These are phyloP conservation scores for Pipra filicauda DNA, from an alignment of 2,113 vertebrate genomes.

Conservation along the genomic window DNA sequence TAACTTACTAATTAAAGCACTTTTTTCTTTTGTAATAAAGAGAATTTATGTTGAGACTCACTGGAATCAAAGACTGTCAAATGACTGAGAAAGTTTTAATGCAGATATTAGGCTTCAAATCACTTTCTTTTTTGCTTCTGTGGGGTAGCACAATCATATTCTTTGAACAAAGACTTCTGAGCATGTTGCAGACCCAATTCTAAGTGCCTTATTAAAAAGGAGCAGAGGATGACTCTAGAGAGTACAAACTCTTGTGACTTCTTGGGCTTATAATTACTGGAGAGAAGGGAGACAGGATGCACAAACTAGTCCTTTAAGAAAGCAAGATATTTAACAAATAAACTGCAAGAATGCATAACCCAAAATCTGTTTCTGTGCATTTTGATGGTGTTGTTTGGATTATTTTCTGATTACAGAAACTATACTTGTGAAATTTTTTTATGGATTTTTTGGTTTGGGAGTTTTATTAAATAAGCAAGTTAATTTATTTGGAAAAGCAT, in stretches of 20 bases:
- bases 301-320: background rate
- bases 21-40: background rate
- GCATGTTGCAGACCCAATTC: background rate
- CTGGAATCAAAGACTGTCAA: background rate
- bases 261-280: background rate
- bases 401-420: background rate
- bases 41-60: background rate
- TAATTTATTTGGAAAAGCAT: background rate
- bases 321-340: background rate
- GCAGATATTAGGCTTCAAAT: background rate
- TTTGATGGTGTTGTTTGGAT: accelerated
- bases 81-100: background rate
- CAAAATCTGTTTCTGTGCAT: background rate
- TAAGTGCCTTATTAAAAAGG: background rate
- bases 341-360: background rate
- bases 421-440: background rate
- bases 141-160: background rate
- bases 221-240: background rate
- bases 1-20: background rate
- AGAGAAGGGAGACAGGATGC: background rate
- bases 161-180: background rate
- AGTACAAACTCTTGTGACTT: background rate
- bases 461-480: background rate
- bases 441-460: background rate
- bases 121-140: background rate